A percentile compares a stretch with the other conserved stretches of the same genome.
Evolutionary conservation across 2,888 invertebrate genomes (phyloP).

Genomic region (Nephrotoma guestfalica): DNA sequence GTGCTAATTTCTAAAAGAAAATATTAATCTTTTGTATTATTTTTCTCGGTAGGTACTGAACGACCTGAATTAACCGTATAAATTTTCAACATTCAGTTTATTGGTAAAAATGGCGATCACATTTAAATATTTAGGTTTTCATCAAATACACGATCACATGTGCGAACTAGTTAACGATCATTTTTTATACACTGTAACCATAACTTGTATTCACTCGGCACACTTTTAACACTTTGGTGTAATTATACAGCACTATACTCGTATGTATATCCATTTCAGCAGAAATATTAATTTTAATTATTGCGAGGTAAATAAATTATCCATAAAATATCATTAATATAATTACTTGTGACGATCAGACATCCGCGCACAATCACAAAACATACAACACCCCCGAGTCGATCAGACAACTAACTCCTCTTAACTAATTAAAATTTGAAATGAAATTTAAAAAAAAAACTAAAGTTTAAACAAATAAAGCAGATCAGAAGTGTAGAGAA

Average conservation of each 20-base stretch:
- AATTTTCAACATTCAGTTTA: neutral
- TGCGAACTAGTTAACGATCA: neutral
- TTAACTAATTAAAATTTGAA: neutral
- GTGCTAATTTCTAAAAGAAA: neutral
- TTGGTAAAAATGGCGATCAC: neutral
- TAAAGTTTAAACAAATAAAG: neutral
- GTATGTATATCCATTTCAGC: neutral
- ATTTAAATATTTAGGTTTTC: neutral
- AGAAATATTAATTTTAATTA: neutral
- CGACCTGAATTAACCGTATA: neutral
- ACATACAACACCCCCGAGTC: neutral
- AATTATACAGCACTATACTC: neutral
- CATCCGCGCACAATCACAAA: neutral
- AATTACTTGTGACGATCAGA: neutral
- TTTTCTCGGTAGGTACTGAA: neutral
- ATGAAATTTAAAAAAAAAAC: neutral
- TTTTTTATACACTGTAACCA: neutral
- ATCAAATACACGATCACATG: neutral
- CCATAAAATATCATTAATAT: neutral
- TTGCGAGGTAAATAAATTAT: neutral
- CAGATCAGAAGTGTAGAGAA: neutral
- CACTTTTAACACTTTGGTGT: neutral
- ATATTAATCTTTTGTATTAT: too few relatives aligned
- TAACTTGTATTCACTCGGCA: neutral
- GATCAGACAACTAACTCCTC: neutral